Evolutionary conservation across 2,797 vertebrate species (phyloP), one percentile per base, ranked within the genome.

Genomic region (Pterois miles): DNA sequence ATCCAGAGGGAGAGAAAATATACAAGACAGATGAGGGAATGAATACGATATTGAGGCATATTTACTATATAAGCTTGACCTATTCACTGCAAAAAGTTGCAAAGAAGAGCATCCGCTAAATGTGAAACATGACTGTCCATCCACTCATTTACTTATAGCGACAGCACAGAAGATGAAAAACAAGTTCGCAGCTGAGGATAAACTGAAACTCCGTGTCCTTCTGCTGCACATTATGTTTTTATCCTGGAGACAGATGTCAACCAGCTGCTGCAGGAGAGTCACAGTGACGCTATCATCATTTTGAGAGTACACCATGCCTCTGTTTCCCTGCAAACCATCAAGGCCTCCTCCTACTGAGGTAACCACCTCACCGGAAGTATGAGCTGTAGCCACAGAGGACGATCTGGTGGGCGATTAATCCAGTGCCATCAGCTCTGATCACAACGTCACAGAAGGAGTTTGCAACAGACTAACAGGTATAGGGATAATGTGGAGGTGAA

Each of bases 391-490:
- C 68, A 43, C 27, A 20, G 29, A 63, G 34, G 67, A 27, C 5
- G n/a, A 66, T 38, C 66, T 53, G 18, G 75, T 84, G 70, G 59
- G 80, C 31, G 76, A 80, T 66, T 8, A 7, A 13, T 66, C 63
- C 68, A 36, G 52, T 31, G 31, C 6, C 75, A 73, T 74, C 12
- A 36, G 52, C 63, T 29, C 31, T 1, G 58, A 65, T 60, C 63
- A 50, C 27, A 6, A 71, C 70, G 11, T 92, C 88, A 53, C 62
- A 81, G 72, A 46, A 29, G 20, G 56, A 25, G 16, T 73, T 74
- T 11, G 33, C 62, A 68, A 65, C 27, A 62, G 54, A 43, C 65
- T 31, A 46, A 16, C 43, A 29, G 50, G 46, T 16, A 46, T 29
- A 53, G 63, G n/a, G 76, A 52, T 52, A 34, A 57, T n/a, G 63